phyloP scores from a whole-genome alignment of 37 sponge, comb jelly and placozoan genomes.

The Aphrocallistes beatrix region DNA sequence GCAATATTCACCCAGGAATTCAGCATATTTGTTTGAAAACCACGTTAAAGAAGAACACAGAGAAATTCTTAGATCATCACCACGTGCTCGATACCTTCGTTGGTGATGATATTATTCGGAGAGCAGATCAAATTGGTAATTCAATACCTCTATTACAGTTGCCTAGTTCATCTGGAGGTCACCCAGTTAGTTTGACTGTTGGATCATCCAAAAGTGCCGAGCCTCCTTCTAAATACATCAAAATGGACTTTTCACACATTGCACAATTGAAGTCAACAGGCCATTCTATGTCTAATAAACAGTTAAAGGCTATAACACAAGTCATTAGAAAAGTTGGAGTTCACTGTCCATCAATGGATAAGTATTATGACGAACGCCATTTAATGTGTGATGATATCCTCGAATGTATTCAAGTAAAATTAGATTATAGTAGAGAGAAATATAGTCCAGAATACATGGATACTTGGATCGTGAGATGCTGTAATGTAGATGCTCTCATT shows the following conservation, averaged over 20 bases:
- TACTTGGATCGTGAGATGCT: not conserved
- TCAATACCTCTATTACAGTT: not conserved
- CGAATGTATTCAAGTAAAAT: not conserved
- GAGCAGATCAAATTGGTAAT: not conserved
- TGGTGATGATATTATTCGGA: not conserved
- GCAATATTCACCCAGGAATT: too few species aligned
- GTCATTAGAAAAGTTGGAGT: not conserved
- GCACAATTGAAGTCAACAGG: not conserved
- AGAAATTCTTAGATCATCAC: not conserved
- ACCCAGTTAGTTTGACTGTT: not conserved
- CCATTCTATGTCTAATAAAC: not conserved
- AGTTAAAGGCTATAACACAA: not conserved
- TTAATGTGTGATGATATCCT: not conserved
- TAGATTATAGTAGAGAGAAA: not conserved
- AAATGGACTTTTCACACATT: not conserved
- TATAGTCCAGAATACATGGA: not conserved
- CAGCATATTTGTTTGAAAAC: not conserved
- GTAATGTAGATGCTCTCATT: too few species aligned
- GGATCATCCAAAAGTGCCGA: not conserved
- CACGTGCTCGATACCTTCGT: not conserved
- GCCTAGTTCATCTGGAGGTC: not conserved
- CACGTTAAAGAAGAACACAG: not conserved
- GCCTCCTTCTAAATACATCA: not conserved
- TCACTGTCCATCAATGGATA: not conserved
- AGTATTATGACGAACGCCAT: not conserved